Conservation (phyloP, 2,888 invertebrate species). For the Pachydiplax longipennis region DNA sequence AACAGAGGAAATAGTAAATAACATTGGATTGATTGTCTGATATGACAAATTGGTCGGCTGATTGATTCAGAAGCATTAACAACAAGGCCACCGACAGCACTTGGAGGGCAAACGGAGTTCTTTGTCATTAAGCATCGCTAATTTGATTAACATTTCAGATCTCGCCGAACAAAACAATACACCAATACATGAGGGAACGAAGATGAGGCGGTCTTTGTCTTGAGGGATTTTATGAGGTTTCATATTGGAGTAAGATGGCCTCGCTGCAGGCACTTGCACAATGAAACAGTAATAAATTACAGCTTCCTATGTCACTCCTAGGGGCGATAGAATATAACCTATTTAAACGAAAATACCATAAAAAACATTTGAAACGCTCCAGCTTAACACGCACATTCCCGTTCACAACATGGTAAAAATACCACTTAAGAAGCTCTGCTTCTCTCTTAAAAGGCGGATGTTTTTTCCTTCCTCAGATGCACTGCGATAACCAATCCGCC, state of each 20-base stretch:
- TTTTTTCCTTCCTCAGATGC: too few species aligned
- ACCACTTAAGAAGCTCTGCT: too few species aligned
- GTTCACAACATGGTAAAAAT: too few species aligned
- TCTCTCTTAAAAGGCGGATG: too few species aligned
- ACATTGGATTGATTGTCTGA: background rate
- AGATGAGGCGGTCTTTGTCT: background rate
- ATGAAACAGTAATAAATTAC: background rate
- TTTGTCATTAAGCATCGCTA: background rate
- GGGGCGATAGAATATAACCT: too few species aligned
- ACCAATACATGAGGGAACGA: background rate
- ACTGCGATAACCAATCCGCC: too few species aligned
- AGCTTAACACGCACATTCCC: too few species aligned
- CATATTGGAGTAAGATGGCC: background rate
- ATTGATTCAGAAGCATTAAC: background rate
- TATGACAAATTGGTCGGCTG: background rate
- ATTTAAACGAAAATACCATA: too few species aligned
- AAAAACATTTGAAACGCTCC: too few species aligned
- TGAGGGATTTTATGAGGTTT: background rate
- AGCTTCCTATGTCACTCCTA: too few species aligned
- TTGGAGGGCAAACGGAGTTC: background rate
- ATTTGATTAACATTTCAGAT: background rate
- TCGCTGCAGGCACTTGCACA: too few species aligned
- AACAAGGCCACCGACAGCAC: background rate
- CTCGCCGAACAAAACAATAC: background rate
- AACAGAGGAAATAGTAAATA: conserved; percentile 2